Evolutionary conservation across 2,888 invertebrate genomes (phyloP).

Genomic region (Meloe dianella): DNA sequence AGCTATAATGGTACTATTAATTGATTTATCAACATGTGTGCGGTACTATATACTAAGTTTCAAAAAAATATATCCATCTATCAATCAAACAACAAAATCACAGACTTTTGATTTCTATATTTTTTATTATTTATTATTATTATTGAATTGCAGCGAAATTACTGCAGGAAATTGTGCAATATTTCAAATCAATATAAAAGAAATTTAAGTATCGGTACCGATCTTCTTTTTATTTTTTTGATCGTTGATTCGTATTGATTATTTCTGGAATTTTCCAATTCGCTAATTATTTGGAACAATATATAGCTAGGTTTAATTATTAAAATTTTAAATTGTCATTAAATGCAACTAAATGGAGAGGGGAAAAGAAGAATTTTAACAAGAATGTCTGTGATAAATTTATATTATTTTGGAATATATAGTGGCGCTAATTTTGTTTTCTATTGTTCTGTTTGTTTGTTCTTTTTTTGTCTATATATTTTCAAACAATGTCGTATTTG

Average conservation of each 20-base stretch:
- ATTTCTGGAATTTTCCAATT: slow-evolving; percentile 1
- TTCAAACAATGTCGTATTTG: slow-evolving; percentile 9
- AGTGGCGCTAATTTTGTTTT: slow-evolving; percentile 40
- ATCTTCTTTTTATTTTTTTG: neutral
- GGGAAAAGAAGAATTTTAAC: slow-evolving; percentile 38
- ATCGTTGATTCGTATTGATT: neutral
- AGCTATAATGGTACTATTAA: slow-evolving; percentile 43
- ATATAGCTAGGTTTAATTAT: slow-evolving; percentile 40
- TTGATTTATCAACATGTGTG: slow-evolving; percentile 8
- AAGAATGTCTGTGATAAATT: slow-evolving; percentile 54
- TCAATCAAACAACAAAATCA: slow-evolving; percentile 4
- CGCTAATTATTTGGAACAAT: slow-evolving; percentile 35
- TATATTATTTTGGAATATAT: slow-evolving; percentile 48
- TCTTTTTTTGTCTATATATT: neutral
- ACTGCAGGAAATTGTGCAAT: slow-evolving; percentile 6
- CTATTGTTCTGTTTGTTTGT: slow-evolving; percentile 2
- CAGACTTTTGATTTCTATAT: neutral
- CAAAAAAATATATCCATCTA: neutral
- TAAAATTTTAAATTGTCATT: slow-evolving; percentile 36
- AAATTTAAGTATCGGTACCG: slow-evolving; percentile 1
- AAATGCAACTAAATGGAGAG: neutral
- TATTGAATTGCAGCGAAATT: neutral
- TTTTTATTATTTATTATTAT: neutral
- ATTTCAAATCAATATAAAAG: neutral
- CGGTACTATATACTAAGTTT: neutral